Conservation (phyloP, 2,888 invertebrate species). For the Anarsia innoxiella region DNA sequence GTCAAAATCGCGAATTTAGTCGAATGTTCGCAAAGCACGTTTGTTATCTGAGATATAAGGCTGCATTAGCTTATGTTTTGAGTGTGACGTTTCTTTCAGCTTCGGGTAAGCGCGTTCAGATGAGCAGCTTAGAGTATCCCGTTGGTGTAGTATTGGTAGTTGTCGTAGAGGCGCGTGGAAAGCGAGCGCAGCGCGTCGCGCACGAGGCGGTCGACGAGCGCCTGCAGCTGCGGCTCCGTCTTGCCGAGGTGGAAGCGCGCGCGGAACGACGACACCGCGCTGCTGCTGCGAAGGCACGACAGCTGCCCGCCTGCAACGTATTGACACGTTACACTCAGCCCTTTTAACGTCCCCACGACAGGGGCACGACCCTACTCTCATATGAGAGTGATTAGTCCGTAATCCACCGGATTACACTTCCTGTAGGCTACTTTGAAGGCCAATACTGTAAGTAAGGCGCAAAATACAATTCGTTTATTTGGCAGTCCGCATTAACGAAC, state of each 20-base stretch:
- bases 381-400: too few species aligned
- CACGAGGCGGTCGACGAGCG: constrained; percentile 94
- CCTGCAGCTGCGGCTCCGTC: constrained; percentile 96
- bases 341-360: too few species aligned
- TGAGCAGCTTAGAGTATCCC: constrained; percentile 91
- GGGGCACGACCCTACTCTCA: too few species aligned
- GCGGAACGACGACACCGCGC: constrained; percentile 92
- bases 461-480: too few species aligned
- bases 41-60: background rate
- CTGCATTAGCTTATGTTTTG: background rate
- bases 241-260: constrained; percentile 95
- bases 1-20: too few species aligned
- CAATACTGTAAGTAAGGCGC: too few species aligned
- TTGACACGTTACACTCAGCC: too few species aligned
- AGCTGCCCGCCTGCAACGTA: constrained; percentile 94
- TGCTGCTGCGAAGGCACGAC: constrained; percentile 96
- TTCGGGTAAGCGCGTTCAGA: too few species aligned
- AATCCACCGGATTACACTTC: background rate
- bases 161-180: constrained; percentile 98
- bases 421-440: background rate
- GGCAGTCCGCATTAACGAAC: too few species aligned
- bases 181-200: constrained; percentile 96
- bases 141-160: constrained; percentile 99
- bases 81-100: too few species aligned
- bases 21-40: too few species aligned